Base-by-base conservation (phyloP, 1,140 invertebrate genomes). In the Tetramorium simillimum region DNA sequence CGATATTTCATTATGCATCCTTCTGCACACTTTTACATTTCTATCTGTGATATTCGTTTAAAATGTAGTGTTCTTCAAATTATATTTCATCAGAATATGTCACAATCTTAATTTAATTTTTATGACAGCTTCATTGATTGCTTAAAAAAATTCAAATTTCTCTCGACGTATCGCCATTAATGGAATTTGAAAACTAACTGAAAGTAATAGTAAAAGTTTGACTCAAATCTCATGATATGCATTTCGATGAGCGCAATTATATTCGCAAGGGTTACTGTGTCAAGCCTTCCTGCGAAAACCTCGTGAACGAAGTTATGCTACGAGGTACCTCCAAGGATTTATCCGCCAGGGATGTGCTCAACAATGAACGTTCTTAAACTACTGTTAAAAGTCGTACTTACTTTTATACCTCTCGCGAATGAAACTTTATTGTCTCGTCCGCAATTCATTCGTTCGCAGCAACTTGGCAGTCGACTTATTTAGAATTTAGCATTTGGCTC, bases 281-380 rank as follows among this genome's bases (percentile, higher is more conserved):
- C 12, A 72, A 84, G 24, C 49, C 67, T 58, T 87, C n/a, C 40
- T 72, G 58, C 56, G 51, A 51, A 86, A 87, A 86, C 40, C 77
- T 62, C 51, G 40, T 12, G 53, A 65, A 73, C 43, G 85, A 86
- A 90, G 77, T 90, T 90, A 84, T 58, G 24, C 70, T 37, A 37
- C 4, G 43, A 56, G 43, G 58, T 65, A 65, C 62, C 88, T 82
- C 85, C 1, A 14, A 70, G 88, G 88, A 90, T 86, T 90, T 86
- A 86, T 87, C 63, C 89, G 58, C 51, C 51, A 40, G 89, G 88
- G 88, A 90, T 88, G 88, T 90, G 89, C 88, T 84, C 85, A 73
- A 86, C 88, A 84, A 87, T 60, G 72, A 62, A 90, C 40, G 63
- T 87, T 77, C 14, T 51, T 90, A 89, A 90, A 90, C 89, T 89